Conservation (phyloP, 2,113 vertebrate species). For the Odontophorus gujanensis region DNA sequence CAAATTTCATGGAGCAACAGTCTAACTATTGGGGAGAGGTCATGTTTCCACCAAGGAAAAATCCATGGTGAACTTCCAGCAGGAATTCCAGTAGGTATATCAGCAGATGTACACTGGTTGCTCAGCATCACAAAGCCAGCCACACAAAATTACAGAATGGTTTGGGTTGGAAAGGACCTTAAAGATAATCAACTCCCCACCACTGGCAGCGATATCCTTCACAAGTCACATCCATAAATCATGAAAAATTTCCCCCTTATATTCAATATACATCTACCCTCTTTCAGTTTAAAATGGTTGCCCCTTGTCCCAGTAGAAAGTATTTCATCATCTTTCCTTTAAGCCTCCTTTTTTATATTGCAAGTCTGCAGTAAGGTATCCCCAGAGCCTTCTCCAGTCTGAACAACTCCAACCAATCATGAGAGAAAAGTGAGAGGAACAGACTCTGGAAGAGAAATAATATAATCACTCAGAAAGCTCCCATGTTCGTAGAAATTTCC, state of each 20-base stretch:
- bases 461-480: neutral
- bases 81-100: neutral
- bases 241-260: neutral
- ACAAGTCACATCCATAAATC: neutral
- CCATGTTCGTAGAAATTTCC: neutral
- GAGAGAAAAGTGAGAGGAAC: fast-evolving
- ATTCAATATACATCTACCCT: neutral
- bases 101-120: too few species aligned
- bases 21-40: neutral
- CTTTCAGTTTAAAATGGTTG: neutral
- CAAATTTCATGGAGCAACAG: neutral
- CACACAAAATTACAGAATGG: neutral
- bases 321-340: neutral
- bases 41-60: neutral
- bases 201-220: neutral
- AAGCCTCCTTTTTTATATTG: neutral
- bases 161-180: neutral
- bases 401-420: neutral
- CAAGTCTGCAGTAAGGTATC: neutral
- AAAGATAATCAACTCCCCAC: neutral
- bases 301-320: neutral
- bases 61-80: neutral
- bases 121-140: neutral
- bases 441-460: neutral
- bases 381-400: neutral